Base-by-base conservation (phyloP, 2,113 vertebrate species). In the Callionymus lyra region DNA sequence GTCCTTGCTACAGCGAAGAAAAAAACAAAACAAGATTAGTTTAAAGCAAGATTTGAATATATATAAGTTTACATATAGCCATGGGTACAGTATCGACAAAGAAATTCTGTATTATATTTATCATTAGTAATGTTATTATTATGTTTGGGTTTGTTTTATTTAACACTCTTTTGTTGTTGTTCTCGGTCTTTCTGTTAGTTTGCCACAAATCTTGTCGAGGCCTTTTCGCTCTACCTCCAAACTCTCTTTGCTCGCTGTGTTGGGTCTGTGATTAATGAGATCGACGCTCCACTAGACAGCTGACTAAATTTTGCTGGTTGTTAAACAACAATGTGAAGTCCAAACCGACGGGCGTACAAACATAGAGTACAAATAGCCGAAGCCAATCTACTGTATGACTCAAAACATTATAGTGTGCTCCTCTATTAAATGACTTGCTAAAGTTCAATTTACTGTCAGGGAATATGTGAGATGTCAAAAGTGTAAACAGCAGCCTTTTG, bases 1-100 rank as follows among this genome's bases (percentile, higher is more conserved):
- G 53, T 48, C 92, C 88, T 79, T 92, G 91, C 95, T 97, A 3
- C 16, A 55, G 57, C 33, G 46, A 10, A 53, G 34, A 6, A 49
- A 9, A 35, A 4, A 40, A 44, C 38, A 32, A 44, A 32, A 13
- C 0, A 12, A 39, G 0, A 19, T n/a, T 27, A 8, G 8, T 27
- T 4, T 27, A 5, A 8, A 4, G 21, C 8, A 5, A 27, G 21
- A 8, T 27, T 27, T 27, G 21, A 27, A 27, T 27, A n/a, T n/a
- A n/a, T n/a, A n/a, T n/a, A n/a, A n/a, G n/a, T n/a, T n/a, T n/a
- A n/a, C n/a, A n/a, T n/a, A n/a, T n/a, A n/a, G n/a, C n/a, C n/a
- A n/a, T n/a, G n/a, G n/a, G n/a, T n/a, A n/a, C n/a, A n/a, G n/a
- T n/a, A n/a, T n/a, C n/a, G n/a, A n/a, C n/a, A n/a, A n/a, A n/a